Evolutionary conservation across 92 coral and sea anemone genomes (phyloP).

Genomic region (Epizoanthus fatuus): DNA sequence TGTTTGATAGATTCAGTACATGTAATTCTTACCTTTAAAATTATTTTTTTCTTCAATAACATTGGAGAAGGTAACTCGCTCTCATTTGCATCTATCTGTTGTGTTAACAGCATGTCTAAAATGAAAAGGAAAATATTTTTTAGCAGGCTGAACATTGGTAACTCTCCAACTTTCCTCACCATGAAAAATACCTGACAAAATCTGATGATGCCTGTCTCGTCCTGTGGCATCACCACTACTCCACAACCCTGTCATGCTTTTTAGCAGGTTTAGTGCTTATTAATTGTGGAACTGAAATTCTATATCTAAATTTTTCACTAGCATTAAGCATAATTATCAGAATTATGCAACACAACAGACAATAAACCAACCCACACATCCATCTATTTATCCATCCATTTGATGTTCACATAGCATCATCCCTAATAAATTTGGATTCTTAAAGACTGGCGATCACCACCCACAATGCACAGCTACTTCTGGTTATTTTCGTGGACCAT

Average conservation of each 20-base stretch:
- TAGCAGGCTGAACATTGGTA: background rate
- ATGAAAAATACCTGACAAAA: background rate
- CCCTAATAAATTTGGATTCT: no score
- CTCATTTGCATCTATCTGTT: conserved; percentile 82
- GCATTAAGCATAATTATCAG: no score
- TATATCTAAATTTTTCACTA: no score
- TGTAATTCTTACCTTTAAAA: conserved; percentile 80
- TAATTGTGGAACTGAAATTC: no score
- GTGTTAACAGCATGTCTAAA: conserved; percentile 81
- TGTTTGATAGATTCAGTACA: background rate
- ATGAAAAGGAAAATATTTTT: background rate
- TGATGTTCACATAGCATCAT: background rate
- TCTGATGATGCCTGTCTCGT: no score
- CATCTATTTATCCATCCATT: no score
- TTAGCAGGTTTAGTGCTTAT: no score
- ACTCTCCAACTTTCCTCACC: background rate
- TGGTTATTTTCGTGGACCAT: no score
- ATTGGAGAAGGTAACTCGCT: conserved; percentile 91
- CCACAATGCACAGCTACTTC: no score
- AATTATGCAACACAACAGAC: background rate
- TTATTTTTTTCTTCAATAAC: conserved; percentile 83
- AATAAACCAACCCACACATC: background rate
- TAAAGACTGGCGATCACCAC: background rate
- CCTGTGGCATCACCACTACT: background rate
- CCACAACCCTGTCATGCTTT: background rate